Evolutionary conservation across 2,888 invertebrate genomes (phyloP).

Genomic region (Chalcosyrphus nemorum): DNA sequence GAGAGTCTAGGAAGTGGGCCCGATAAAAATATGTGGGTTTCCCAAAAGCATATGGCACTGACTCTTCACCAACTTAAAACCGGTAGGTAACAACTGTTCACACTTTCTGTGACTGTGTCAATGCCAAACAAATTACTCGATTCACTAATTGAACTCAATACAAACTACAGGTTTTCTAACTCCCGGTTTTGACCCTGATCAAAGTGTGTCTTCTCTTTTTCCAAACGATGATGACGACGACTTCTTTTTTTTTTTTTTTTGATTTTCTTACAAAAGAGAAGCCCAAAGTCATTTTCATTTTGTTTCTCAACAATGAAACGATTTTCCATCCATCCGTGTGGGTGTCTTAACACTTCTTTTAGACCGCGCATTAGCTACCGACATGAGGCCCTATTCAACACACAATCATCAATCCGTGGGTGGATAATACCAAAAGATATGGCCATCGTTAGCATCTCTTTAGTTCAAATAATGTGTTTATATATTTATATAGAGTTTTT

Average conservation of each 20-base stretch:
- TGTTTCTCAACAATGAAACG: conserved; percentile 19
- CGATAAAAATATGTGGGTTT: no score
- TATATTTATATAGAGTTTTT: no score
- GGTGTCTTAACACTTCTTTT: conserved; percentile 40
- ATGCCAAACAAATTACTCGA: neutral
- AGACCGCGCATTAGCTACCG: conserved; percentile 50
- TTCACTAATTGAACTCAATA: neutral
- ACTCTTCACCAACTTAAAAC: neutral
- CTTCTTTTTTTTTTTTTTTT: conserved; percentile 1
- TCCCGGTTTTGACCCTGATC: neutral
- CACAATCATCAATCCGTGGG: conserved; percentile 13
- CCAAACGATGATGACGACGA: no score
- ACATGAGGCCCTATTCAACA: conserved; percentile 17
- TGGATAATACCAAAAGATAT: conserved; percentile 19
- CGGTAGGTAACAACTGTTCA: neutral
- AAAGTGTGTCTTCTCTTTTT: neutral
- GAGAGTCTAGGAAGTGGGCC: no score
- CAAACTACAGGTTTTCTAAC: neutral
- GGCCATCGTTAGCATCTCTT: conserved; percentile 37
- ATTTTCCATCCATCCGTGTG: conserved; percentile 18
- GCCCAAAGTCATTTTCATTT: conserved; percentile 21
- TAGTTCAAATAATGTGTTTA: conserved; percentile 32
- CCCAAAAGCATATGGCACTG: no score
- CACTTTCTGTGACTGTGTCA: neutral
- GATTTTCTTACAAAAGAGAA: conserved; percentile 5